phyloP scores from a whole-genome alignment of 2,113 vertebrate species.

The Hippocampus mohnikei region DNA sequence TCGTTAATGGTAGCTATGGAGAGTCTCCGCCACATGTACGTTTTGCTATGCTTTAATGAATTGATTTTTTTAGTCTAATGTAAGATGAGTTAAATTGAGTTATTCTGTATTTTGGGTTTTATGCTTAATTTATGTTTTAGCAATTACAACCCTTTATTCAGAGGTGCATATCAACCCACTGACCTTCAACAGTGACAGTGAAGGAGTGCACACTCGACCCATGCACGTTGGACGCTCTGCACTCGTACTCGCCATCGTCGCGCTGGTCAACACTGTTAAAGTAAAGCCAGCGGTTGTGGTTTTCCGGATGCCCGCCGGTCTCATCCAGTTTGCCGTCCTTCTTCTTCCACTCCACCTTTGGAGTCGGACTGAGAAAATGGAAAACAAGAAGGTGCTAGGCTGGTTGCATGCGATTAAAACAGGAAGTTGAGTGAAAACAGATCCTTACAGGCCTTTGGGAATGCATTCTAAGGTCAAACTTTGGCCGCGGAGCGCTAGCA shows the following conservation, averaged over 20 bases:
- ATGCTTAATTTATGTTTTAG: not conserved
- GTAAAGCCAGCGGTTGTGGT: slow-evolving; percentile 68
- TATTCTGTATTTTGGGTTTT: not conserved
- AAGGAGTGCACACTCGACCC: slow-evolving; percentile 67
- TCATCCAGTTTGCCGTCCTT: slow-evolving; percentile 62
- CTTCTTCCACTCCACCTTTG: slow-evolving; percentile 75
- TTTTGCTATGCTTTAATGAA: not conserved
- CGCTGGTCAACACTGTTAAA: slow-evolving; percentile 65
- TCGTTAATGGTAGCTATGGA: not conserved
- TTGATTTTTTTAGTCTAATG: not conserved
- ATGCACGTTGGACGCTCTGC: slow-evolving; percentile 69
- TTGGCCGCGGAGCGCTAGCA: slow-evolving; percentile 67
- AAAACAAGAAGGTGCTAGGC: not conserved
- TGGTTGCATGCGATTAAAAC: not conserved
- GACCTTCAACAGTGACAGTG: slow-evolving; percentile 81
- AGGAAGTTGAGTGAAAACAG: no score
- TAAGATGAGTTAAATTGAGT: not conserved
- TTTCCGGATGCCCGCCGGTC: slow-evolving; percentile 25
- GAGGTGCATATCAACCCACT: not conserved
- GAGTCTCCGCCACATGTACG: not conserved
- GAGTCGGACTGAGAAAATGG: slow-evolving; percentile 76
- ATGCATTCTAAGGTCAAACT: slow-evolving; percentile 76
- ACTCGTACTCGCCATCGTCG: slow-evolving; percentile 84
- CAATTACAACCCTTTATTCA: not conserved
- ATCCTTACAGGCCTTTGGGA: slow-evolving; percentile 79